Percentiles rank a stretch among this genome's conserved stretches.
Evolutionary conservation across 2,113 vertebrate species (phyloP).

Genomic region (Saguinus imperator): DNA sequence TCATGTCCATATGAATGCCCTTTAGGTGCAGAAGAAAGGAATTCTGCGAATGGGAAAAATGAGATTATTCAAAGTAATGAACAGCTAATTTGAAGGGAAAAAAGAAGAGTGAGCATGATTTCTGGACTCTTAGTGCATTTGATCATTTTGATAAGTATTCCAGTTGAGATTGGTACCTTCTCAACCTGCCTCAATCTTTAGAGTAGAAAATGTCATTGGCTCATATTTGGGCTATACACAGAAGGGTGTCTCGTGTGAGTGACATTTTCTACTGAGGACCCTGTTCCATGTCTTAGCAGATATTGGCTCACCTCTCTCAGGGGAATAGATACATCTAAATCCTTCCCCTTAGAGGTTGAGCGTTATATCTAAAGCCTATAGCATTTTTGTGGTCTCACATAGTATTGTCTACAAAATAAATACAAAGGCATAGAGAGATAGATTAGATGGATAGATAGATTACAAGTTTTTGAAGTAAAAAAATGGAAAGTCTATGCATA

Average conservation of each 20-base stretch:
- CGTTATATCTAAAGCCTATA: background rate
- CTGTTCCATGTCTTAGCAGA: rapidly evolving
- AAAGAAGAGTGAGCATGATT: background rate
- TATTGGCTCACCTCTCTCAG: background rate
- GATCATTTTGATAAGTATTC: rapidly evolving
- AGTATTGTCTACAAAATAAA: background rate
- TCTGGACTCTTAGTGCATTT: background rate
- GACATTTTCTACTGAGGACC: rapidly evolving
- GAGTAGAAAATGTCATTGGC: rapidly evolving
- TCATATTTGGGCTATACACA: rapidly evolving
- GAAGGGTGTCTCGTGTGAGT: background rate
- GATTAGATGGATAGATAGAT: too few relatives aligned
- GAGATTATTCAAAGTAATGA: background rate
- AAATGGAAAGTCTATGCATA: background rate
- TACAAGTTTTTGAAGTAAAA: background rate
- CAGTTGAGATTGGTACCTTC: too few relatives aligned
- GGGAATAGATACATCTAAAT: background rate
- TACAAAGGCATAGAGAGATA: too few relatives aligned
- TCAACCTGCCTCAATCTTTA: rapidly evolving
- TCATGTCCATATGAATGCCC: background rate
- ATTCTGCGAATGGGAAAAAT: background rate
- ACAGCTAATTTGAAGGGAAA: background rate
- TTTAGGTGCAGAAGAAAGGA: background rate
- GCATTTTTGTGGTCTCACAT: background rate
- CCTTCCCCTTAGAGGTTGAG: background rate